Conservation (phyloP, 2,113 vertebrate genomes). For the Eudyptes chrysolophus region DNA sequence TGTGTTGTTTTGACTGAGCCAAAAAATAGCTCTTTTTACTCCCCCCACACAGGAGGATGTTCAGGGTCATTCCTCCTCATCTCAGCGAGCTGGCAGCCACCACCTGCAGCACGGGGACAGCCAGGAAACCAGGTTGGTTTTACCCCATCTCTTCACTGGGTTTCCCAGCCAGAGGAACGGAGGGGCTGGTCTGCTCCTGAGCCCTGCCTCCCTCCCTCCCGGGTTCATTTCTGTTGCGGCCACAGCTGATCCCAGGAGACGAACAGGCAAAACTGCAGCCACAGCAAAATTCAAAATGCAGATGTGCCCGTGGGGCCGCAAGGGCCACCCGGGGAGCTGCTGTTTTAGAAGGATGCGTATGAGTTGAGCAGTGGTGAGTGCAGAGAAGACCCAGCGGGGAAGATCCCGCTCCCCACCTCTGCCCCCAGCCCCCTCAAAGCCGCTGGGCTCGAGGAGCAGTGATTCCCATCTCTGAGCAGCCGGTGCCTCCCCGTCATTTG, state of each 20-base stretch:
- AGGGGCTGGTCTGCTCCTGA: neutral
- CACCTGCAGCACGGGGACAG: neutral
- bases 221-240: neutral
- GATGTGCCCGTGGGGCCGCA: rapidly evolving
- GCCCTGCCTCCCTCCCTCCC: neutral
- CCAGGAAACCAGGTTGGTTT: rapidly evolving
- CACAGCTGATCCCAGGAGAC: neutral
- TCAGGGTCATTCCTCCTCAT: neutral
- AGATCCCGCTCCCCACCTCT: neutral
- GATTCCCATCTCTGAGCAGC: neutral
- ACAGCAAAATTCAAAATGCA: neutral
- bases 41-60: neutral
- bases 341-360: neutral
- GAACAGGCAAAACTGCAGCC: neutral
- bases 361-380: neutral
- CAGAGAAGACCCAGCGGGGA: neutral
- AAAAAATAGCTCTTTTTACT: neutral
- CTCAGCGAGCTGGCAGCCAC: neutral
- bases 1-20: neutral
- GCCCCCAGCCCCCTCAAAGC: neutral
- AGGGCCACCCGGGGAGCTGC: neutral
- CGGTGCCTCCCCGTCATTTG: neutral
- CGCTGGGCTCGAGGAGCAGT: neutral
- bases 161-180: neutral
- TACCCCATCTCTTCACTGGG: neutral